phyloP scores from a whole-genome alignment of 2,797 vertebrate species.

The Eidolon dupreanum region DNA sequence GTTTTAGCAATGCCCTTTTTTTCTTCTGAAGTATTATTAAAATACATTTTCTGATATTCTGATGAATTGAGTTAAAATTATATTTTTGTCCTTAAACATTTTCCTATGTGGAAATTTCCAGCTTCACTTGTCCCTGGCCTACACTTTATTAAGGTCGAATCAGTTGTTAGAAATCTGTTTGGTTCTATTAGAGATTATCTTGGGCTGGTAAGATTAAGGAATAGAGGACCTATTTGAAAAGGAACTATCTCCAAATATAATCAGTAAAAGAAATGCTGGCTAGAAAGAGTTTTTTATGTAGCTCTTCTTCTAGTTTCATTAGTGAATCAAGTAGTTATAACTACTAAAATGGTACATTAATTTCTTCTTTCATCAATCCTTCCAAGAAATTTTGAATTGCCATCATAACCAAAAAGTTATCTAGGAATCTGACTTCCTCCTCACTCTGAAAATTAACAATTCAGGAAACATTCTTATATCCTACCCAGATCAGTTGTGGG shows the following conservation, averaged over 20 bases:
- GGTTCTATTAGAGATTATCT: neutral
- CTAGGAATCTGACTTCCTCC: neutral
- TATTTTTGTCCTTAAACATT: slow-evolving; percentile 12
- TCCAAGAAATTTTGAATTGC: neutral
- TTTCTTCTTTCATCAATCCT: neutral
- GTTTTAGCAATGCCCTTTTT: neutral
- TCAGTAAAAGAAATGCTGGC: neutral
- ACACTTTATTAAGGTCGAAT: neutral
- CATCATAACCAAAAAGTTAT: neutral
- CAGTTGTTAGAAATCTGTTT: neutral
- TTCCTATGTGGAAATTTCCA: neutral
- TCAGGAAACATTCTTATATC: neutral
- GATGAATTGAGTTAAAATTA: neutral
- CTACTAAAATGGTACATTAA: neutral
- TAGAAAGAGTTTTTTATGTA: neutral
- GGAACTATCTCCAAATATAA: neutral
- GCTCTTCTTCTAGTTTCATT: neutral
- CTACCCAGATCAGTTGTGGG: neutral
- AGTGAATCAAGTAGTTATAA: neutral
- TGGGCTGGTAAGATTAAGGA: neutral
- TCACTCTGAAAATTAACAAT: neutral
- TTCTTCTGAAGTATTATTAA: neutral
- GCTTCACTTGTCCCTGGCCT: neutral
- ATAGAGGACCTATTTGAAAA: neutral
- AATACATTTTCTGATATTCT: neutral